Percentiles rank a stretch among this genome's conserved stretches.
Conservation (phyloP, 1,140 invertebrate genomes). For the Lasaia peninsularis region DNA sequence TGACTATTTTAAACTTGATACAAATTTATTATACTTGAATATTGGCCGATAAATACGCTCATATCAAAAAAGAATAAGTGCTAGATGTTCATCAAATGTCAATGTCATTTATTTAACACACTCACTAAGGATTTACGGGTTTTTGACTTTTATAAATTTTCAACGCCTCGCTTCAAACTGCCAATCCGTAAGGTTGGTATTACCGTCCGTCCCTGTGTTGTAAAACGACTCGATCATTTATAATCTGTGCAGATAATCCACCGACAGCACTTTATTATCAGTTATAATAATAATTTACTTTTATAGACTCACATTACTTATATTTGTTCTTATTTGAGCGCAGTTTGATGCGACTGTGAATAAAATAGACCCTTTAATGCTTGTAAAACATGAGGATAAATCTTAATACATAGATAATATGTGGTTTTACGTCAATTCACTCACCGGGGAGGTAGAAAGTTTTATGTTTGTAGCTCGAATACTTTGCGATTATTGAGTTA, state of each 20-base stretch:
- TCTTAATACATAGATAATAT: not conserved
- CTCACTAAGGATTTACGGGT: constrained; percentile 56
- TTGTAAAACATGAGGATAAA: not conserved
- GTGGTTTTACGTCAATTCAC: too few species aligned
- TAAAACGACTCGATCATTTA: constrained; percentile 63
- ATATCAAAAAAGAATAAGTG: constrained; percentile 69
- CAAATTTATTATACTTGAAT: too few species aligned
- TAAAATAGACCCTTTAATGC: constrained; percentile 27
- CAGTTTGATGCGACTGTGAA: constrained; percentile 55
- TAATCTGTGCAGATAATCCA: constrained; percentile 70
- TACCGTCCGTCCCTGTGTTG: constrained; percentile 60
- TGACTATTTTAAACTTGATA: too few species aligned
- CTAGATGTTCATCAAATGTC: constrained; percentile 72
- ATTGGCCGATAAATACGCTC: too few species aligned
- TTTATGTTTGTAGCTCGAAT: too few species aligned
- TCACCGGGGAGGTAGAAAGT: too few species aligned
- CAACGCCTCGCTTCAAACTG: constrained; percentile 62
- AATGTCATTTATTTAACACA: constrained; percentile 69
- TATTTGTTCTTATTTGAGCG: constrained; percentile 73
- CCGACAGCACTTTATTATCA: constrained; percentile 74
- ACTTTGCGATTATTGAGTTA: too few species aligned
- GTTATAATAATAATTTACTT: constrained; percentile 76
- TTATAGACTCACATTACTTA: constrained; percentile 74
- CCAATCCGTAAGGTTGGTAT: constrained; percentile 56
- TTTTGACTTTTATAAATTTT: constrained; percentile 73